A percentile compares a stretch with the other conserved stretches of the same genome.
Conservation (phyloP, 2,113 vertebrate species). For the Neogobius melanostomus region DNA sequence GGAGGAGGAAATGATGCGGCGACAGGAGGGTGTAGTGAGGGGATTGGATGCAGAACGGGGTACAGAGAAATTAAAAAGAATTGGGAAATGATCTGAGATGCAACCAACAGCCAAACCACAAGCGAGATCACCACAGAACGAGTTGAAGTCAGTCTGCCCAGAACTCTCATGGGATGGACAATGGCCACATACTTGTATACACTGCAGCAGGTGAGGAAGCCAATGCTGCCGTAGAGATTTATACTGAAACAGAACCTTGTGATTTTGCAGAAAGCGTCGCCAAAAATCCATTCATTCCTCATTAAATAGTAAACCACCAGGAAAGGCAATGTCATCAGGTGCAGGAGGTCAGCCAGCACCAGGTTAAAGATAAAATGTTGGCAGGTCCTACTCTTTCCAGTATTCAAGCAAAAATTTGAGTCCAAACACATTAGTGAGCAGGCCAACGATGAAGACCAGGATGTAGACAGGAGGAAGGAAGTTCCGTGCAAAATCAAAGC, state of each 20-base stretch:
- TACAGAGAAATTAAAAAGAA: too few species aligned
- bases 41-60: too few species aligned
- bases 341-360: constrained; percentile 79
- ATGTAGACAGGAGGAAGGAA: constrained; percentile 76
- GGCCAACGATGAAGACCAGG: constrained; percentile 73
- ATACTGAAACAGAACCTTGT: constrained; percentile 79
- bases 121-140: constrained; percentile 46
- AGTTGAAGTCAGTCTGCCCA: constrained; percentile 64
- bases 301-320: constrained; percentile 74
- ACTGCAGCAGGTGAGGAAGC: constrained; percentile 85
- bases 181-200: constrained; percentile 83
- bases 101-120: constrained; percentile 72
- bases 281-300: constrained; percentile 73
- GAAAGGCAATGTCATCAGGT: constrained; percentile 80
- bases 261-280: constrained; percentile 74
- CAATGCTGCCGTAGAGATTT: constrained; percentile 84
- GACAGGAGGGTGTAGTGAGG: too few species aligned
- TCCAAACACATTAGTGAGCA: constrained; percentile 72
- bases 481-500: constrained; percentile 46
- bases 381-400: constrained; percentile 55
- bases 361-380: constrained; percentile 78
- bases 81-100: too few species aligned
- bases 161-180: constrained; percentile 75
- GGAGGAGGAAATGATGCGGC: too few species aligned
- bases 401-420: constrained; percentile 56